Evolutionary conservation across 2,113 vertebrate genomes (phyloP).

Genomic region (Lethenteron reissneri): DNA sequence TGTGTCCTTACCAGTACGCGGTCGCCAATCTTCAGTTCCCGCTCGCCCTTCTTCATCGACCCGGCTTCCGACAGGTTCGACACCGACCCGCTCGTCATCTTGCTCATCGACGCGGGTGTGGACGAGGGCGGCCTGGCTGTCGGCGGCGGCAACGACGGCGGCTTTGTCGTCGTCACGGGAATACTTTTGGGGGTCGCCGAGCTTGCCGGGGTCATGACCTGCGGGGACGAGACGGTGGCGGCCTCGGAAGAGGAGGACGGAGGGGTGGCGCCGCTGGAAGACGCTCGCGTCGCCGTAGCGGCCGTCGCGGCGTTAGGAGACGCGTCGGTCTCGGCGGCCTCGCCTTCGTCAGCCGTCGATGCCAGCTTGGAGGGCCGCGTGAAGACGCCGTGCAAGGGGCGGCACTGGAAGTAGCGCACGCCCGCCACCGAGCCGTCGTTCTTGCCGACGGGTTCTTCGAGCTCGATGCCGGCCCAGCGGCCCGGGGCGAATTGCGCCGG

Average conservation of each 20-base stretch:
- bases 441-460: slow-evolving; percentile 90
- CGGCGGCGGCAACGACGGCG: slow-evolving; percentile 20
- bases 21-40: slow-evolving; percentile 79
- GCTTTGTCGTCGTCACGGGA: slow-evolving; percentile 36
- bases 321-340: slow-evolving; percentile 45
- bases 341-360: slow-evolving; percentile 36
- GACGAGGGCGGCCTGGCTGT: slow-evolving; percentile 23
- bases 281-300: slow-evolving; percentile 11
- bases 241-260: slow-evolving; percentile 36
- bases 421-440: slow-evolving; percentile 87
- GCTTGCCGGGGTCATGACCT: slow-evolving; percentile 34
- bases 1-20: slow-evolving; percentile 56
- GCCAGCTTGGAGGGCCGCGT: slow-evolving; percentile 78
- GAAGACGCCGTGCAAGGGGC: slow-evolving; percentile 67
- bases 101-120: slow-evolving; percentile 30
- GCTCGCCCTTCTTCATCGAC: slow-evolving; percentile 77
- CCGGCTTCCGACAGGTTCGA: slow-evolving; percentile 84
- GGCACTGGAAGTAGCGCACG: slow-evolving; percentile 84
- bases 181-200: slow-evolving; percentile 48
- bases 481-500: slow-evolving; percentile 90
- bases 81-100: slow-evolving; percentile 64
- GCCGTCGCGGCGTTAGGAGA: slow-evolving; percentile 13
- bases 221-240: slow-evolving; percentile 20
- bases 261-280: slow-evolving; percentile 36
- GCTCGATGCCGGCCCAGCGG: slow-evolving; percentile 85